These are phyloP conservation scores for Saturnia japonica DNA, from an alignment of 2,888 invertebrate species.

Conservation along the genomic window DNA sequence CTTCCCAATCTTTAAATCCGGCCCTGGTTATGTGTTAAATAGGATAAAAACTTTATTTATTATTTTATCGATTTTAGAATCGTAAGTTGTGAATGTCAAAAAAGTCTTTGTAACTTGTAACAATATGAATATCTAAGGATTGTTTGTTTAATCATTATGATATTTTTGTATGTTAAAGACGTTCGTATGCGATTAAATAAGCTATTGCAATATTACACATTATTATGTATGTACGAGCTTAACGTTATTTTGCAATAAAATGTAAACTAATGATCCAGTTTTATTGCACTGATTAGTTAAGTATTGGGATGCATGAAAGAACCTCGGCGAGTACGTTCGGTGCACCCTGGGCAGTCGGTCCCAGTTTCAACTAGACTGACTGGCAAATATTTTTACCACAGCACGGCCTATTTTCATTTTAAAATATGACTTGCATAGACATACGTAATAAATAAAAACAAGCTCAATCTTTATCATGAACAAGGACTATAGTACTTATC, in stretches of 20 bases:
- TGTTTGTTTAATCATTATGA: neutral
- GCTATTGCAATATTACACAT: constrained; percentile 48
- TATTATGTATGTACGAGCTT: constrained; percentile 51
- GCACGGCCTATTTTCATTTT: no score
- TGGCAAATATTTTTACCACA: no score
- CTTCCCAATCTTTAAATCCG: neutral
- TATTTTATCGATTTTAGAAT: neutral
- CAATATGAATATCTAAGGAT: neutral
- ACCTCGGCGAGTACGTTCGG: no score
- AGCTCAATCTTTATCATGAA: no score
- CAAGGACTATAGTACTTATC: no score
- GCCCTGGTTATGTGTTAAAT: neutral
- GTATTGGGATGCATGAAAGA: no score
- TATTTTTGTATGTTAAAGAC: constrained; percentile 34
- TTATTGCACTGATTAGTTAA: neutral
- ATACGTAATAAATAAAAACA: no score
- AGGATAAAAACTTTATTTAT: neutral
- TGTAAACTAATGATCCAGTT: constrained; percentile 20
- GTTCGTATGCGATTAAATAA: constrained; percentile 49
- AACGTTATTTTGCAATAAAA: constrained; percentile 72
- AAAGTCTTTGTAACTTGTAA: neutral
- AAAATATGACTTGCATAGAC: no score
- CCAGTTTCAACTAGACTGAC: no score
- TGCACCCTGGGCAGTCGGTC: no score
- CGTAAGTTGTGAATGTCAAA: neutral